Evolutionary conservation across 2,888 invertebrate genomes (phyloP).

Genomic region (Nebria brevicollis): DNA sequence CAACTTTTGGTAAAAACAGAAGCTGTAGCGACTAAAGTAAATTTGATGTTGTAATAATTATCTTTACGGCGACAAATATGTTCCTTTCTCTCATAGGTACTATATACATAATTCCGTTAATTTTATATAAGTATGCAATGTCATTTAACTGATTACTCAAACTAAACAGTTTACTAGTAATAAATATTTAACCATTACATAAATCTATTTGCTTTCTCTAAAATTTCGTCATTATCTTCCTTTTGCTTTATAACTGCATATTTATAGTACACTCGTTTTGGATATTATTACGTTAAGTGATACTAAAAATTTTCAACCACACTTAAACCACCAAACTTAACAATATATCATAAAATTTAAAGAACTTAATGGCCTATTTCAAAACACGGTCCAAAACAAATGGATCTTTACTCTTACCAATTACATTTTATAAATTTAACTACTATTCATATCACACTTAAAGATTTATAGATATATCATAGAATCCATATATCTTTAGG

Average conservation of each 20-base stretch:
- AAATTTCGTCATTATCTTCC: neutral
- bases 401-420: too few relatives aligned
- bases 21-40: too few relatives aligned
- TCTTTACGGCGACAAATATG: neutral
- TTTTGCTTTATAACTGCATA: neutral
- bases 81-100: neutral
- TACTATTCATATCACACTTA: too few relatives aligned
- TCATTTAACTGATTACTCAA: neutral
- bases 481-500: neutral
- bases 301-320: neutral
- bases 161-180: neutral
- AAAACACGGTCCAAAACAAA: neutral
- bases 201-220: constrained; percentile 1
- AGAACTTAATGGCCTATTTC: neutral
- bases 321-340: neutral
- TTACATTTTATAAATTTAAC: too few relatives aligned
- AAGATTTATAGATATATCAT: neutral
- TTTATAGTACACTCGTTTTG: neutral
- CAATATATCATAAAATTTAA: neutral
- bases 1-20: too few relatives aligned
- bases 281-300: neutral
- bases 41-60: neutral
- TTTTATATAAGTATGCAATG: neutral
- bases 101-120: neutral
- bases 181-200: neutral